Base-by-base conservation (phyloP, 2,888 invertebrate species). In the Torymus auratus region DNA sequence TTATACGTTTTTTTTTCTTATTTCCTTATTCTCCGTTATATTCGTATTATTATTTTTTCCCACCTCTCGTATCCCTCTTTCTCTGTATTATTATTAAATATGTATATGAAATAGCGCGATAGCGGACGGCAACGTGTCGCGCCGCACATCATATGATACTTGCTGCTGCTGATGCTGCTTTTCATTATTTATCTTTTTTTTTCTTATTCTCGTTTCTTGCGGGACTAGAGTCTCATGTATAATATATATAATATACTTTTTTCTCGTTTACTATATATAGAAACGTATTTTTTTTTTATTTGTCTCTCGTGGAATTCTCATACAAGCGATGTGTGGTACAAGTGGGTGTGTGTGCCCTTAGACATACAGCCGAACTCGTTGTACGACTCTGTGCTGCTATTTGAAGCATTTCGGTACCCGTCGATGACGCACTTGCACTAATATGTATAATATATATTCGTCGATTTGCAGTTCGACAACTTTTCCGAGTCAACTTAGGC, bases 141-240 rank as follows among this genome's bases (percentile, higher is more conserved):
- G 69, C 55, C 73, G 65, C 76, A 56, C 73, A 72, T 28, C 28
- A 28, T 28, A 7, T 69, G 56, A 75, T 81, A 68, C 53, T 71
- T 82, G 73, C 50, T 73, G 73, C 68, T 61, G 56, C 53, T 79
- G 64, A 20, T 75, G 73, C 50, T 74, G 74, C 17, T 67, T 15
- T 61, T 80, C 55, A 72, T 72, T 72, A 28, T 28, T 28, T 28
- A 28, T 28, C 28, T 28, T 28, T 28, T 28, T 2, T 28, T 5
- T 28, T 28, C 1, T 28, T 28, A 28, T 28, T 28, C 28, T 28
- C 28, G 28, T 5, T 73, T 77, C 41, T 52, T 80, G 82, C 73
- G 71, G 78, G 83, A 81, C 83, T 81, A 81, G 81, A 83, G 56
- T 76, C 81, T 83, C 78, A 69, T 80, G 67, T 78, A 62, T 80